Conservation (phyloP, 1,140 invertebrate species). For the Orchestia grillus region DNA sequence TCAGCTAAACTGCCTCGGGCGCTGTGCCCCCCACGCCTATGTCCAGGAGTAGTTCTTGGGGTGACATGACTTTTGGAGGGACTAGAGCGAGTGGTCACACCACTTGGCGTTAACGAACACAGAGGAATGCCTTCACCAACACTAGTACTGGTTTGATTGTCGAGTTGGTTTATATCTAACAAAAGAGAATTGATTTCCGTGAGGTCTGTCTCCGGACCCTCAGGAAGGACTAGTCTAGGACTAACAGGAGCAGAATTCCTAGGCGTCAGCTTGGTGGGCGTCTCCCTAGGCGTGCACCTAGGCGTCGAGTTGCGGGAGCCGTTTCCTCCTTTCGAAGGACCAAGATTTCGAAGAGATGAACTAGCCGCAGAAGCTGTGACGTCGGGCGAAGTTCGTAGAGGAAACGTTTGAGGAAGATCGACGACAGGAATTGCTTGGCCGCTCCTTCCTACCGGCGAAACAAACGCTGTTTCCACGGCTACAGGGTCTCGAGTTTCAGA, state of each 20-base stretch:
- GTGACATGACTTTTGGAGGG: slow-evolving; percentile 16
- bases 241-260: slow-evolving; percentile 30
- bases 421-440: neutral
- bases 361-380: neutral
- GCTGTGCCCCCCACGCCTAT: slow-evolving; percentile 24
- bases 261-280: slow-evolving; percentile 38
- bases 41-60: neutral
- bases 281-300: slow-evolving; percentile 24
- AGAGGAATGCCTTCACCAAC: slow-evolving; percentile 38
- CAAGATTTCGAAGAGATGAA: neutral
- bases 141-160: slow-evolving; percentile 30
- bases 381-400: neutral
- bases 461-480: slow-evolving; percentile 6
- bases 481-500: neutral
- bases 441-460: neutral
- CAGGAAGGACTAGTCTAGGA: slow-evolving; percentile 26
- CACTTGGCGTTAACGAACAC: slow-evolving; percentile 25
- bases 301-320: neutral
- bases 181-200: slow-evolving; percentile 47
- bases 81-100: slow-evolving; percentile 11
- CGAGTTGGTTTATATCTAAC: slow-evolving; percentile 44
- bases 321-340: neutral
- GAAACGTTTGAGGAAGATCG: neutral
- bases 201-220: slow-evolving; percentile 43
- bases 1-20: slow-evolving; percentile 41